A percentile compares a stretch with the other conserved stretches of the same genome.
phyloP scores from a whole-genome alignment of 1,140 invertebrate species.

The Cecropterus lyciades region DNA sequence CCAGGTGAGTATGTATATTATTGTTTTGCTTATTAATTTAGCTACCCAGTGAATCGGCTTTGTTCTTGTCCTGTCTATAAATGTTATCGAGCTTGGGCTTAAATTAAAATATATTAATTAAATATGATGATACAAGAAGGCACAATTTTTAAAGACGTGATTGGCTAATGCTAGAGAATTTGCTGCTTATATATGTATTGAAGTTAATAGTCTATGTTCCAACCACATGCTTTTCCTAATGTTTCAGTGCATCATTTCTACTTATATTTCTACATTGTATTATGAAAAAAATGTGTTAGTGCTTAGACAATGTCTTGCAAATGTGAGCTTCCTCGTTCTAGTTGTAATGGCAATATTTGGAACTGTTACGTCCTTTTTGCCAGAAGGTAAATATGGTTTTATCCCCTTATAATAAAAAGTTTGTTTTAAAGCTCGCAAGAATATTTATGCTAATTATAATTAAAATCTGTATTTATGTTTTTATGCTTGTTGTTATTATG shows the following conservation, averaged over 20 bases:
- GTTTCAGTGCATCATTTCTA: constrained; percentile 75
- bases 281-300: constrained; percentile 70
- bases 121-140: neutral
- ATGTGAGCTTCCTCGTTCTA: constrained; percentile 74
- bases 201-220: constrained; percentile 15
- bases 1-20: constrained; percentile 53
- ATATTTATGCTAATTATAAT: constrained; percentile 7
- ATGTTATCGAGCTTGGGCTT: constrained; percentile 2
- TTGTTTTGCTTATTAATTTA: neutral
- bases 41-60: constrained; percentile 10
- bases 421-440: neutral
- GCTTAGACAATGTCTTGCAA: constrained; percentile 74
- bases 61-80: constrained; percentile 27
- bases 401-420: neutral
- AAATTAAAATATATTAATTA: neutral
- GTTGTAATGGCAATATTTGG: constrained; percentile 73
- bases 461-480: too few species aligned
- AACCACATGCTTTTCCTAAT: constrained; percentile 35
- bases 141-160: neutral
- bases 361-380: constrained; percentile 66
- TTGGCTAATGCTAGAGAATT: constrained; percentile 18
- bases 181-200: constrained; percentile 5
- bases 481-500: too few species aligned
- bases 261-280: constrained; percentile 70
- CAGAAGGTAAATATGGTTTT: constrained; percentile 58